phyloP scores from a whole-genome alignment of 2,113 vertebrate species.

The Bombycilla garrulus region DNA sequence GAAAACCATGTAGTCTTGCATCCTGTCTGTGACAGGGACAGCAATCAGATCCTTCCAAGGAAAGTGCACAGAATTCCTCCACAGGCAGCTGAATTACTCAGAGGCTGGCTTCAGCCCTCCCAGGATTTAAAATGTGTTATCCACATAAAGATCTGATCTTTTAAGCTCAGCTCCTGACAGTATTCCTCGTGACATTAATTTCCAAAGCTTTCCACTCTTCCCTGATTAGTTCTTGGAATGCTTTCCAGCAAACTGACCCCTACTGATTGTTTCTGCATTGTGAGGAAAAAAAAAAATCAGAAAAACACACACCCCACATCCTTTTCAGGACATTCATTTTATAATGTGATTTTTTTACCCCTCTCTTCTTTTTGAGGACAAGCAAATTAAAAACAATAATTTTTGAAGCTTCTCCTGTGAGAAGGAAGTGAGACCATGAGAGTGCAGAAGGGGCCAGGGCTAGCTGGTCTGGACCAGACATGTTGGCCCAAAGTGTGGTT shows the following conservation, averaged over 20 bases:
- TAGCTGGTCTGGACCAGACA: neutral
- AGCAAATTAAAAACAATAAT: neutral
- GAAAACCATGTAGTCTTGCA: neutral
- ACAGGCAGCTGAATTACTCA: neutral
- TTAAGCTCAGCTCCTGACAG: neutral
- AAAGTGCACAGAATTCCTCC: neutral
- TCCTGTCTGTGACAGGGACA: slow-evolving; percentile 18
- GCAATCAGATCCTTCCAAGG: neutral
- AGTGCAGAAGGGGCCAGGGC: neutral
- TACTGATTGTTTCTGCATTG: neutral
- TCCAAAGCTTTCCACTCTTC: neutral
- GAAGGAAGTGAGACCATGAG: neutral
- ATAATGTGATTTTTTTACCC: neutral
- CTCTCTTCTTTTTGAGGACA: neutral
- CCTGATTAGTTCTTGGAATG: neutral
- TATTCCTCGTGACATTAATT: neutral
- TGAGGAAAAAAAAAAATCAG: neutral
- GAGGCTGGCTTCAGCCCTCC: neutral
- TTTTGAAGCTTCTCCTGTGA: neutral
- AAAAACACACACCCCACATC: neutral
- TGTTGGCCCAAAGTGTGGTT: neutral
- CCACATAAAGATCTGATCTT: neutral
- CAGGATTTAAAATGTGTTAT: neutral
- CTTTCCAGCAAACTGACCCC: neutral
- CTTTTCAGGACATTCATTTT: neutral